phyloP scores from a whole-genome alignment of 2,888 invertebrate species.

The Meloe dianella region DNA sequence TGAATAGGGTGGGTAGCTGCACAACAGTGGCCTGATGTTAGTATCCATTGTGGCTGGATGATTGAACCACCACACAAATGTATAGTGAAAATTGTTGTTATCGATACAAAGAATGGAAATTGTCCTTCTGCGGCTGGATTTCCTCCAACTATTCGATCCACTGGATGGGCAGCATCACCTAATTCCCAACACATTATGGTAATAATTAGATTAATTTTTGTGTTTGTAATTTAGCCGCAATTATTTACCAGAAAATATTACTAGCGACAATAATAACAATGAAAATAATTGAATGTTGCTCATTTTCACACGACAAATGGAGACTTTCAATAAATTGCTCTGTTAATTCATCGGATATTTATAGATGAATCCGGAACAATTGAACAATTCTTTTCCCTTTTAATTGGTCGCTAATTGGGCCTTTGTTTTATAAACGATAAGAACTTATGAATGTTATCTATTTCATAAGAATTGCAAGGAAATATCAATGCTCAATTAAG shows the following conservation, averaged over 20 bases:
- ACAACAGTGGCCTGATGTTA: not conserved
- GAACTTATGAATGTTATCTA: not conserved
- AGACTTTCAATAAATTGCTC: not conserved
- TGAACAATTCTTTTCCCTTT: not conserved
- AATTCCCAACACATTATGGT: not conserved
- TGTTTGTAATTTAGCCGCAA: not conserved
- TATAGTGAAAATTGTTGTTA: not conserved
- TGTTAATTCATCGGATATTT: not conserved
- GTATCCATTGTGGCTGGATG: not conserved
- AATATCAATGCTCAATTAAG: too few relatives aligned
- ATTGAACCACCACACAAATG: not conserved
- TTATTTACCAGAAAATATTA: not conserved
- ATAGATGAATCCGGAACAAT: not conserved
- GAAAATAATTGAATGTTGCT: not conserved
- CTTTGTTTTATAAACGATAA: not conserved
- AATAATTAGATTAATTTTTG: not conserved
- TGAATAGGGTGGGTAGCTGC: not conserved
- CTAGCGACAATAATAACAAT: not conserved
- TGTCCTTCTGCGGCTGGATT: not conserved
- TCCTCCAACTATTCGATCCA: not conserved
- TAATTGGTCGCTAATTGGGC: not conserved
- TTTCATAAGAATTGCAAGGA: too few relatives aligned
- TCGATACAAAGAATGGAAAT: not conserved
- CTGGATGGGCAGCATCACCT: not conserved
- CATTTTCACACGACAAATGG: not conserved